Evolutionary conservation across 2,888 invertebrate genomes (phyloP).

Genomic region (Pteria penguin): DNA sequence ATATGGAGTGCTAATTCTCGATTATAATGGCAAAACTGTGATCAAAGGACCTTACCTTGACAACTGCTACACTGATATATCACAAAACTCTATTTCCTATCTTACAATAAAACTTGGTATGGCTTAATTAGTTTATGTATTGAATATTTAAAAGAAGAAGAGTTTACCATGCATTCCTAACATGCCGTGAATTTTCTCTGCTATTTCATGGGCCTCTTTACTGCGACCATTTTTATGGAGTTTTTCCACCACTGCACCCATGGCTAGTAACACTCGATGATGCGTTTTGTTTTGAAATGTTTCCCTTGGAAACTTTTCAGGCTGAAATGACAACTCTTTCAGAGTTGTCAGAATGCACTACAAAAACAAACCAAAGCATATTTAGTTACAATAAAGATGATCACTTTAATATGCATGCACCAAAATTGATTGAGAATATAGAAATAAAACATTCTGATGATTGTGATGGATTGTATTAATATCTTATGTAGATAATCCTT

Average conservation of each 20-base stretch:
- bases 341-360: conserved; percentile 40
- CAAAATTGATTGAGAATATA: too few relatives aligned
- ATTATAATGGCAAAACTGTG: too few relatives aligned
- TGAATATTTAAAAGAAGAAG: too few relatives aligned
- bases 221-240: conserved; percentile 42
- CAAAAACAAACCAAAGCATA: not conserved
- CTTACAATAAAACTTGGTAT: too few relatives aligned
- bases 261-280: conserved; percentile 53
- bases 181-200: conserved; percentile 49
- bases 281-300: conserved; percentile 44
- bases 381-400: not conserved
- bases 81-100: too few relatives aligned
- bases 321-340: conserved; percentile 49
- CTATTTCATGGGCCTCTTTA: conserved; percentile 44
- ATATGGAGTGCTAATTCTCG: too few relatives aligned
- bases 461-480: too few relatives aligned
- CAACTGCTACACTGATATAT: too few relatives aligned
- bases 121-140: too few relatives aligned
- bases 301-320: conserved; percentile 34
- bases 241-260: conserved; percentile 52
- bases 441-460: too few relatives aligned
- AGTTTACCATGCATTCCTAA: conserved; percentile 62
- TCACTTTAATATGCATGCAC: not conserved
- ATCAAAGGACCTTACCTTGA: too few relatives aligned
- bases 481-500: too few relatives aligned